Base-by-base conservation (phyloP, 2,888 invertebrate genomes). In the Cheilosia soror region DNA sequence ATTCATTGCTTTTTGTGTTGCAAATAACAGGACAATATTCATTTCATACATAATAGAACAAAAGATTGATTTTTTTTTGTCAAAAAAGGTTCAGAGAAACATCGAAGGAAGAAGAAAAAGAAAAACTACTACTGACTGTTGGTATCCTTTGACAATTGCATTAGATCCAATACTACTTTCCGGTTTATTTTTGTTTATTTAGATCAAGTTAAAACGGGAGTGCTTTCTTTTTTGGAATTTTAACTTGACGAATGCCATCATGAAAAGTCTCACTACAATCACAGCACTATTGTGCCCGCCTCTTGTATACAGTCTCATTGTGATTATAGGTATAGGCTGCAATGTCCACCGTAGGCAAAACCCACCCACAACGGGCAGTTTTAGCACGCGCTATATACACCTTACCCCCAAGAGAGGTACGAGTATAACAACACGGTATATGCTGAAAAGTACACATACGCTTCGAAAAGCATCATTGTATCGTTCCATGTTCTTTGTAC, bases 291-390 rank as follows among this genome's bases (percentile, higher is more conserved):
- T 62, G 44, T 44, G 15, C 27, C 6, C 42, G 42, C 29, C 31
- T 68, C 11, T 68, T n/a, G 15, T 66, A 25, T 15, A 44, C 5
- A 44, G 11, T 55, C 6, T n/a, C 44, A 57, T 57, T 69, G 57
- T 44, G 44, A 55, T 20, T 68, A 25, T 40, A 29, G 47, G 40
- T 15, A 58, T 27, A 42, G 49, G 42, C 51, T 62, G 42, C 60
- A 31, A 51, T 72, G 72, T 72, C 72, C 53, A 62, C 62, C 60
- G 42, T 71, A 60, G 53, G 53, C 51, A 72, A 53, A 51, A 31
- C 5, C 51, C 57, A 57, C 69, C 47, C 57, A 47, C 68, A 29
- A 44, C 33, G 44, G 55, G 44, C 40, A 58, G 44, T 69, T 44
- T 57, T 47, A 47, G 13, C 5, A 33, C 33, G 9, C 13, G 51